Evolutionary conservation across 2,797 vertebrate species (phyloP).

Genomic region (Melanotaenia nigrans): DNA sequence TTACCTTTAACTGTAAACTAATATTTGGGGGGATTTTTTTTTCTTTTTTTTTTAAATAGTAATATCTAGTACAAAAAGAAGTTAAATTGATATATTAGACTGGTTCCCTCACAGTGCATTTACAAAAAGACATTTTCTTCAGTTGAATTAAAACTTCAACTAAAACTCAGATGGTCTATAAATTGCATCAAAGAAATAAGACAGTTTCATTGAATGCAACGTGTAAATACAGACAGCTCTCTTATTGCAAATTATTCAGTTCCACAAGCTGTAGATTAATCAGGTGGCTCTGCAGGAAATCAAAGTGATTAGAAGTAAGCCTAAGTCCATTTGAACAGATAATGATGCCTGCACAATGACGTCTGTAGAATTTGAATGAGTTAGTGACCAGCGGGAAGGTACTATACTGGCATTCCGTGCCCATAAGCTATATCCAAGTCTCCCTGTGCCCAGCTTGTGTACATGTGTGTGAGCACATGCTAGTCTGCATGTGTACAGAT

Average conservation of each 20-base stretch:
- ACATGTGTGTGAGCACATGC: not conserved
- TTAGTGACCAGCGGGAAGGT: slow-evolving; percentile 9
- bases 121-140: not conserved
- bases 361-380: slow-evolving; percentile 11
- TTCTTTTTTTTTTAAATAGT: not conserved
- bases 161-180: not conserved
- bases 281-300: slow-evolving; percentile 21
- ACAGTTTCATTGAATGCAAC: slow-evolving; percentile 12
- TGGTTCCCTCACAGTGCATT: not conserved
- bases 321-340: slow-evolving; percentile 11
- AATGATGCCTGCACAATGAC: slow-evolving; percentile 7
- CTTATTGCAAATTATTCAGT: slow-evolving; percentile 6
- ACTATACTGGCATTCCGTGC: not conserved
- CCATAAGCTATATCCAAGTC: slow-evolving; percentile 4
- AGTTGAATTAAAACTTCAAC: not conserved
- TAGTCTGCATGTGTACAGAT: not conserved
- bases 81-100: not conserved
- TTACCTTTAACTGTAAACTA: not conserved
- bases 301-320: slow-evolving; percentile 16
- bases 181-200: slow-evolving; percentile 1
- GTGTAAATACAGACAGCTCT: not conserved
- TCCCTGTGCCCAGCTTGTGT: slow-evolving; percentile 3
- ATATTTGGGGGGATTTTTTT: not conserved
- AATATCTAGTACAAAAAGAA: not conserved
- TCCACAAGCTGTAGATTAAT: slow-evolving; percentile 10